phyloP scores from a whole-genome alignment of 2,113 vertebrate genomes.

The Gobio gobio region DNA sequence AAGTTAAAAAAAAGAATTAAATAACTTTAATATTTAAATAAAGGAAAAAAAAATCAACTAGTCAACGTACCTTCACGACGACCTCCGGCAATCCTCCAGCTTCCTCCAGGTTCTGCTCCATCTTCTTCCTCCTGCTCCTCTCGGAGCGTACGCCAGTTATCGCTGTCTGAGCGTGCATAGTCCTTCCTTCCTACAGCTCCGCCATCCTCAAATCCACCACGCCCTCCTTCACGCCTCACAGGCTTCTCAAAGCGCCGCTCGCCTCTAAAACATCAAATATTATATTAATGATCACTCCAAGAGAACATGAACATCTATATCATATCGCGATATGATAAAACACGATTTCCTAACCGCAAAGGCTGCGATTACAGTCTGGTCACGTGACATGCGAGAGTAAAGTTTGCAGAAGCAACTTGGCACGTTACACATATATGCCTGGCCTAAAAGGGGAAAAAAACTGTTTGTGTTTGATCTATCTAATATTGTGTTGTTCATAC shows the following conservation, averaged over 20 bases:
- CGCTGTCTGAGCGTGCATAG: slow-evolving; percentile 78
- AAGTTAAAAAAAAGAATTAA: not conserved
- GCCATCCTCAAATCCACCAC: slow-evolving; percentile 77
- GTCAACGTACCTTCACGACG: slow-evolving; percentile 70
- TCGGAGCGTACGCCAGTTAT: slow-evolving; percentile 81
- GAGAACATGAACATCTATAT: not conserved
- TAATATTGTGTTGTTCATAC: too few species aligned
- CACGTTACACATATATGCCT: too few species aligned
- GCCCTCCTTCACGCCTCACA: slow-evolving; percentile 74
- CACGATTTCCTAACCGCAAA: too few species aligned
- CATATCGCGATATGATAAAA: too few species aligned
- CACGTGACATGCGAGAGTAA: too few species aligned
- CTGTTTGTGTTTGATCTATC: too few species aligned
- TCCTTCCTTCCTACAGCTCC: slow-evolving; percentile 72
- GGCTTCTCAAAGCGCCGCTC: slow-evolving; percentile 82
- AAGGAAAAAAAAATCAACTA: too few species aligned
- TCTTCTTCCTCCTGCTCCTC: slow-evolving; percentile 80
- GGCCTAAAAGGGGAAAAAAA: too few species aligned
- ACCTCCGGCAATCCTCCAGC: slow-evolving; percentile 68
- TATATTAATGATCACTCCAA: not conserved
- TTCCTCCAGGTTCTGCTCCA: slow-evolving; percentile 61
- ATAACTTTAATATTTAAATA: not conserved
- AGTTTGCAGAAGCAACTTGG: too few species aligned
- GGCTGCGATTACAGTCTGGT: too few species aligned
- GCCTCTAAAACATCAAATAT: slow-evolving; percentile 64